These are phyloP conservation scores for Lepidurus arcticus DNA, from an alignment of 1,140 invertebrate genomes.

Conservation along the genomic window DNA sequence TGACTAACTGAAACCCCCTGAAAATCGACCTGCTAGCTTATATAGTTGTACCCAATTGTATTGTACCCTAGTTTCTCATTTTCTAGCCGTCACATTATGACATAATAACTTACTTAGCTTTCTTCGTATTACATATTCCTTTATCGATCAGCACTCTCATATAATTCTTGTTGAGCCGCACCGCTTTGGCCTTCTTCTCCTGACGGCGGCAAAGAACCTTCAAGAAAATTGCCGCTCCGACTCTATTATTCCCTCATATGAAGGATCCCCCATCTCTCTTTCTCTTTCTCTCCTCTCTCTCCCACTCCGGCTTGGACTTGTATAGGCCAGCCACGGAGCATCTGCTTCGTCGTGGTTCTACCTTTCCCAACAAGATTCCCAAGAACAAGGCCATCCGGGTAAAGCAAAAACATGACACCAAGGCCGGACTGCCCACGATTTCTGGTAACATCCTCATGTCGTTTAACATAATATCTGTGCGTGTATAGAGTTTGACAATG, in stretches of 20 bases:
- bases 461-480: neutral
- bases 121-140: too few relatives aligned
- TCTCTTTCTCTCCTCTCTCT: neutral
- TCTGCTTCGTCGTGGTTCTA: constrained; percentile 12
- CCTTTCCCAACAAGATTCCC: neutral
- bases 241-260: constrained; percentile 3
- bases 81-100: neutral
- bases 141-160: too few relatives aligned
- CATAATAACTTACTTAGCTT: neutral
- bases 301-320: neutral
- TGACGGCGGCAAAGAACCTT: constrained; percentile 9
- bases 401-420: constrained; percentile 16
- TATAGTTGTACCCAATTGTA: too few relatives aligned
- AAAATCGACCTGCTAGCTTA: too few relatives aligned
- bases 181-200: neutral
- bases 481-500: too few relatives aligned
- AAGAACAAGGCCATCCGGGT: constrained; percentile 20
- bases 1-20: too few relatives aligned
- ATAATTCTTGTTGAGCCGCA: neutral
- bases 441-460: neutral
- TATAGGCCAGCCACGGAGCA: constrained; percentile 7
- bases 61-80: neutral
- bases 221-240: neutral
- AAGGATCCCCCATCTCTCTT: neutral
- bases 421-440: constrained; percentile 16